Evolutionary conservation across 2,888 invertebrate species (phyloP).

Genomic region (Xanthia icteritia): DNA sequence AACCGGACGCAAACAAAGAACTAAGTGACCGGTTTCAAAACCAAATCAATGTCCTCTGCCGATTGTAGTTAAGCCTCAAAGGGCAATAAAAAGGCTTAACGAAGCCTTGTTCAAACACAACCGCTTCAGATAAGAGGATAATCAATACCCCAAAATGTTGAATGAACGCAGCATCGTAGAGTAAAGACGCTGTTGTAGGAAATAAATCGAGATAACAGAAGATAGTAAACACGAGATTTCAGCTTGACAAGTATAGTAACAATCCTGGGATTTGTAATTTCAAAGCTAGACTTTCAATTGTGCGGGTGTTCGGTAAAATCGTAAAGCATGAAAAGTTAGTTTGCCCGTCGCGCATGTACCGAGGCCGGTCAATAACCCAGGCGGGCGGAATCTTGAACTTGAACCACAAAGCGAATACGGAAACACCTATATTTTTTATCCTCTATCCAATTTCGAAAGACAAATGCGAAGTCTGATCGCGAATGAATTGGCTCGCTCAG

Average conservation of each 20-base stretch:
- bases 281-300: constrained; percentile 18
- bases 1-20: constrained; percentile 46
- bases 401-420: constrained; percentile 81
- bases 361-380: constrained; percentile 84
- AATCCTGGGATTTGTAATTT: constrained; percentile 27
- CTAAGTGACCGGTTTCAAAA: constrained; percentile 42
- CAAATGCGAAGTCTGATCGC: constrained; percentile 68
- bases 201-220: constrained; percentile 19
- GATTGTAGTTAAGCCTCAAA: constrained; percentile 73
- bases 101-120: constrained; percentile 80
- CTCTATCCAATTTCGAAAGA: constrained; percentile 69
- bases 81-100: constrained; percentile 80
- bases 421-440: constrained; percentile 72
- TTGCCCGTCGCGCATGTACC: constrained; percentile 79
- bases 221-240: not conserved
- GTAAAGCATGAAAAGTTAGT: constrained; percentile 69
- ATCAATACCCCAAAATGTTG: constrained; percentile 77
- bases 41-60: constrained; percentile 74
- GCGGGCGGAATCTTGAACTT: constrained; percentile 86
- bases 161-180: constrained; percentile 54
- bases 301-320: constrained; percentile 62
- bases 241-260: not conserved
- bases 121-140: constrained; percentile 78
- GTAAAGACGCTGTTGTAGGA: constrained; percentile 24
- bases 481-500: constrained; percentile 55